Percentiles rank a stretch among this genome's conserved stretches.
Evolutionary conservation across 2,113 vertebrate species (phyloP).

Genomic region (Ivindomyrus marchei): DNA sequence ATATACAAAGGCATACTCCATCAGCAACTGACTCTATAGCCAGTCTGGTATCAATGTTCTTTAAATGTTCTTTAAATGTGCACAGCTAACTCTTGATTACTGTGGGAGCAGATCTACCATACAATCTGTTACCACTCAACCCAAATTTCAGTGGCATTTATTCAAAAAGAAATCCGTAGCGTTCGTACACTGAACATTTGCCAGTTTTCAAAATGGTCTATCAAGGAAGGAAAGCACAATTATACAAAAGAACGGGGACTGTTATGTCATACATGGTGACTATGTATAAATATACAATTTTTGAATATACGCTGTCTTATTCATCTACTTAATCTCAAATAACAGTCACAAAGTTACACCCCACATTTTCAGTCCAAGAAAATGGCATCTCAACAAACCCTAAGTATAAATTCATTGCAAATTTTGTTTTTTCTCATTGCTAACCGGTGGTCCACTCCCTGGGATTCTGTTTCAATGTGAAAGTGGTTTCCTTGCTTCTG

Average conservation of each 20-base stretch:
- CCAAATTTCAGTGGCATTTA: neutral
- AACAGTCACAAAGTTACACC: neutral
- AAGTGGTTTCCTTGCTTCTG: neutral
- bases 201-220: neutral
- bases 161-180: neutral
- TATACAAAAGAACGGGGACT: neutral
- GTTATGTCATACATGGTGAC: neutral
- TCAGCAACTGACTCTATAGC: neutral
- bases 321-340: neutral
- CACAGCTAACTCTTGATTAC: conserved; percentile 21
- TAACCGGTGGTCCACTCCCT: neutral
- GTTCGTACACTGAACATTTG: neutral
- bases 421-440: neutral
- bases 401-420: neutral
- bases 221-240: neutral
- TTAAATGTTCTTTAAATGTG: neutral
- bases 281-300: neutral
- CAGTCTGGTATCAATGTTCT: neutral
- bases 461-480: neutral
- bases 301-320: neutral
- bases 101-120: neutral
- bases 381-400: neutral
- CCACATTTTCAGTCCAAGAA: neutral
- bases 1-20: conserved; percentile 30
- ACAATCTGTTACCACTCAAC: neutral